These are phyloP conservation scores for Chrysotoxum bicinctum DNA, from an alignment of 2,888 invertebrate genomes.

Conservation along the genomic window DNA sequence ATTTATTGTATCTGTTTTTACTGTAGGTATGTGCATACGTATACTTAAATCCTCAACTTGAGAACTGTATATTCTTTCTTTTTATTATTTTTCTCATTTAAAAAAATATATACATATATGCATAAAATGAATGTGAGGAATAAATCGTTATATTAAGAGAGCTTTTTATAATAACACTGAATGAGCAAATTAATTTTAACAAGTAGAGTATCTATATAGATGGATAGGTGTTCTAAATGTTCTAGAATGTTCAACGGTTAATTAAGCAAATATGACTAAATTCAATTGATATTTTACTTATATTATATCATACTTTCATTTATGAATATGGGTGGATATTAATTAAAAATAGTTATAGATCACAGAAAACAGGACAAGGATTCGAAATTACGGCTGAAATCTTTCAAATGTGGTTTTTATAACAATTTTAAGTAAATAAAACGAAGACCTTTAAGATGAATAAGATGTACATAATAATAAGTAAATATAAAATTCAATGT, in stretches of 20 bases:
- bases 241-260: neutral
- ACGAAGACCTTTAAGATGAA: too few species aligned
- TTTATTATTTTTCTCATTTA: neutral
- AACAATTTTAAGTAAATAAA: too few species aligned
- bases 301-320: too few species aligned
- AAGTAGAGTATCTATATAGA: neutral
- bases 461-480: too few species aligned
- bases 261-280: conserved; percentile 6
- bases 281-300: neutral
- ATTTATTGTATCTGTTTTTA: conserved; percentile 7
- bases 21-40: too few species aligned
- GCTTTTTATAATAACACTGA: neutral
- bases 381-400: neutral
- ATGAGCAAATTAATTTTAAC: conserved; percentile 17
- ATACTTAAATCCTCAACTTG: neutral
- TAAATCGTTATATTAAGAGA: neutral
- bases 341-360: neutral
- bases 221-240: neutral
- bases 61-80: neutral
- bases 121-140: neutral
- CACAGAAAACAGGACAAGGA: neutral
- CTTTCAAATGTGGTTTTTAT: too few species aligned
- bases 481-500: too few species aligned
- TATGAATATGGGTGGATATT: neutral
- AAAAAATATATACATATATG: neutral